These are phyloP conservation scores for Opisthograptis luteolata DNA, from an alignment of 2,888 invertebrate genomes.

Conservation along the genomic window DNA sequence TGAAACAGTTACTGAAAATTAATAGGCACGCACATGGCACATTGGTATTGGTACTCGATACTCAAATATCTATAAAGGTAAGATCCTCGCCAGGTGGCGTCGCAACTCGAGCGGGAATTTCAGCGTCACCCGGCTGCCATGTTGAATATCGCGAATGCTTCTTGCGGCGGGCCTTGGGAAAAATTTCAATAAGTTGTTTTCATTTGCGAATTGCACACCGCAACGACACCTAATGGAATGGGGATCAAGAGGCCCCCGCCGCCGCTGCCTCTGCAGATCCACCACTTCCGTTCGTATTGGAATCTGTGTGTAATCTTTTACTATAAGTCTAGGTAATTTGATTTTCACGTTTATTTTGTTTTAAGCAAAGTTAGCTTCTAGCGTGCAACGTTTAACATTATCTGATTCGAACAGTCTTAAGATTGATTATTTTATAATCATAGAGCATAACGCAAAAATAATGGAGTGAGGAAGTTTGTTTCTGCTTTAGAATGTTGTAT, in stretches of 20 bases:
- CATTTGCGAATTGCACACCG: constrained; percentile 82
- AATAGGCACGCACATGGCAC: too few relatives aligned
- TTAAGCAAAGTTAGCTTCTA: background rate
- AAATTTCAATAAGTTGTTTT: constrained; percentile 85
- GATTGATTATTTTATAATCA: too few relatives aligned
- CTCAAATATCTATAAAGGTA: constrained; percentile 29
- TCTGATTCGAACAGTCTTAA: too few relatives aligned
- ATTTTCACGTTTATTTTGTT: background rate
- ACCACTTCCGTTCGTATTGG: constrained; percentile 29
- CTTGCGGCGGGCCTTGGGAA: constrained; percentile 63
- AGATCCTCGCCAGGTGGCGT: constrained; percentile 10
- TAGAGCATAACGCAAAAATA: too few relatives aligned
- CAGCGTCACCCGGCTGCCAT: constrained; percentile 54
- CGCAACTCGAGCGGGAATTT: constrained; percentile 40
- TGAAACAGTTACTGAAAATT: too few relatives aligned
- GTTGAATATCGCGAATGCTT: constrained; percentile 61
- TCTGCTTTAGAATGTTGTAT: too few relatives aligned
- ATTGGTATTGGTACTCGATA: constrained; percentile 4
- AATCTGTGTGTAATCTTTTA: constrained; percentile 22
- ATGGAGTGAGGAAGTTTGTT: too few relatives aligned
- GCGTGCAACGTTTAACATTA: too few relatives aligned
- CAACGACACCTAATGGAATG: constrained; percentile 81
- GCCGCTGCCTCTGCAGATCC: constrained; percentile 37
- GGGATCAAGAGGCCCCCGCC: constrained; percentile 70
- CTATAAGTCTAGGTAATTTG: constrained; percentile 2